phyloP scores from a whole-genome alignment of 1,140 invertebrate genomes.

The Littorina saxatilis region DNA sequence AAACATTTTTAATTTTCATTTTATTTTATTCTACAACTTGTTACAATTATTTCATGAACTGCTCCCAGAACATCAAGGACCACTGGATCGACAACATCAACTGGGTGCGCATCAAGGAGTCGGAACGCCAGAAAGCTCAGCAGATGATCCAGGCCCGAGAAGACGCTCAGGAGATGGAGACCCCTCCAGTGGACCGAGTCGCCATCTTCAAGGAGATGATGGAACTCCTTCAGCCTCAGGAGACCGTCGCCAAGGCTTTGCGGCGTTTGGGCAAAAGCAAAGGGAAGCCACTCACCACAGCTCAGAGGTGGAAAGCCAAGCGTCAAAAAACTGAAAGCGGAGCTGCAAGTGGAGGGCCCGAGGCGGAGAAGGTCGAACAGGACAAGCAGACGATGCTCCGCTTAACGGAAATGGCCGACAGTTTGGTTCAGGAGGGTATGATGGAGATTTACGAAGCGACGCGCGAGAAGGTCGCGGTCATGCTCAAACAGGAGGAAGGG shows the following conservation, averaged over 20 bases:
- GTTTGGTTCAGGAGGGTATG: slow-evolving; percentile 89
- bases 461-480: slow-evolving; percentile 82
- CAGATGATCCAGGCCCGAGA: slow-evolving; percentile 41
- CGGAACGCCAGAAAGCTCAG: slow-evolving; percentile 33
- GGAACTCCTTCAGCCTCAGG: slow-evolving; percentile 87
- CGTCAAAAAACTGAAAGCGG: slow-evolving; percentile 76
- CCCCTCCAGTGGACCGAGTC: slow-evolving; percentile 35
- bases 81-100: slow-evolving; percentile 98
- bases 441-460: slow-evolving; percentile 98
- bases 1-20: no score
- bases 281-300: slow-evolving; percentile 60
- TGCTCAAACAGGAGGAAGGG: slow-evolving; percentile 59
- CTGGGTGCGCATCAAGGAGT: slow-evolving; percentile 83
- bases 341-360: slow-evolving; percentile 70
- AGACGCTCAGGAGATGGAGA: slow-evolving; percentile 57
- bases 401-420: slow-evolving; percentile 92
- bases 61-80: slow-evolving; percentile 84
- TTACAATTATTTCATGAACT: neutral
- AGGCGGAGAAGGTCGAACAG: slow-evolving; percentile 68
- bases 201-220: slow-evolving; percentile 87
- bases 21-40: neutral
- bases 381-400: slow-evolving; percentile 83
- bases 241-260: slow-evolving; percentile 90
- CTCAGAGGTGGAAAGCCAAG: slow-evolving; percentile 72
- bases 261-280: slow-evolving; percentile 83